Evolutionary conservation across 2,888 invertebrate genomes (phyloP), one percentile per base, ranked within the genome.

Genomic region (Troglohyphantes excavatus): DNA sequence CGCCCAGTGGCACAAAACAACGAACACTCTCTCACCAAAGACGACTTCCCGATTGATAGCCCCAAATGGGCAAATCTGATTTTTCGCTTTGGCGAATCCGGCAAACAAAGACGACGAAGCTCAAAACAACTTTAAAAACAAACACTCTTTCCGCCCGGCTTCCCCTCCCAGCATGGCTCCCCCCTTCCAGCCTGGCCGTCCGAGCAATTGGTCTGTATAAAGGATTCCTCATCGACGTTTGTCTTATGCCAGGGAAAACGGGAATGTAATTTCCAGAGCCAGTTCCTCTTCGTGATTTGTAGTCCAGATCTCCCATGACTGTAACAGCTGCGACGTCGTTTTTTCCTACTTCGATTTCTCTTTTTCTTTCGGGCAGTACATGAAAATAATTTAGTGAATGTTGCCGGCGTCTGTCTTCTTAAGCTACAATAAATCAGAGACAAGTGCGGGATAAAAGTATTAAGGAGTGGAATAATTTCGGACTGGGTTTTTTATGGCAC

Each of bases 341-440:
- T 76, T 76, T 53, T 73, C 19, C 65, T 65, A 19, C 43, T 33
- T 43, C 78, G 73, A 75, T 75, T 61, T 75, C 59, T n/a, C n/a
- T 53, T n/a, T 53, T 53, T 53, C 53, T n/a, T 27, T 26, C 21
- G 29, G 53, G 67, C 27, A 67, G 79, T 68, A 29, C 79, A 81
- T 81, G 79, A 81, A 81, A 81, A 81, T 81, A 81, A 81, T 81
- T 81, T 81, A 81, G 67, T 81, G 79, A 27, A 68, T 68, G 79
- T 67, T 68, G 27, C 68, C 46, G 53, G n/a, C 68, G 79, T 67
- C 68, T 17, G 53, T 68, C 53, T 81, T 81, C 79, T 67, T 81
- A 81, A 81, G 79, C 79, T 53, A 53, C 68, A 81, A 81, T 81
- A 81, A 81, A 81, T 81, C 79, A 81, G 79, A 26, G 27, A 46